These are phyloP conservation scores for Oreortyx pictus DNA, from an alignment of 2,797 vertebrate genomes.

Conservation along the genomic window DNA sequence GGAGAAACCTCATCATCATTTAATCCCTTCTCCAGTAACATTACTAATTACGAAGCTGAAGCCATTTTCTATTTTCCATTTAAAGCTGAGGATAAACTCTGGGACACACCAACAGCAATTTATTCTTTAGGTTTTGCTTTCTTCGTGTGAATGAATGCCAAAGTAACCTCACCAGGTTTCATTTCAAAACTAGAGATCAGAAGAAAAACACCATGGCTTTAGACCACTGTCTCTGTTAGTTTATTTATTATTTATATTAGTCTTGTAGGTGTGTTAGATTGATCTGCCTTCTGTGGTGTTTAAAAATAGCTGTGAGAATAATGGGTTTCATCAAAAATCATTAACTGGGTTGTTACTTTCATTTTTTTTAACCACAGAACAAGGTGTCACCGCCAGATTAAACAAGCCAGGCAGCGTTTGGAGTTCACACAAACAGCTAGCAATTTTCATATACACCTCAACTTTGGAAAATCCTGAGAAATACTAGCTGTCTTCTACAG, in stretches of 20 bases:
- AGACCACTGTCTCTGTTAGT: conserved; percentile 48
- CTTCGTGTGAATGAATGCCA: not conserved
- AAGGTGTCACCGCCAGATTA: conserved; percentile 70
- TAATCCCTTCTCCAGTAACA: conserved; percentile 29
- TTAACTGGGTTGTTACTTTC: conserved; percentile 58
- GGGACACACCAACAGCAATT: not conserved
- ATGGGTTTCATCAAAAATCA: conserved; percentile 66
- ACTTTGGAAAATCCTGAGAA: conserved; percentile 38
- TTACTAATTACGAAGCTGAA: conserved; percentile 19
- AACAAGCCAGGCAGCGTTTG: conserved; percentile 62
- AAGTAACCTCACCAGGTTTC: conserved; percentile 33
- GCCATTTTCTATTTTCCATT: conserved; percentile 9
- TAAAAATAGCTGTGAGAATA: conserved; percentile 68
- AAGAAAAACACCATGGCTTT: conserved; percentile 36
- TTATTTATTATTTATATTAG: conserved; percentile 61
- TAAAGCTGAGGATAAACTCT: conserved; percentile 3
- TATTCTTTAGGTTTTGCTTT: conserved; percentile 20
- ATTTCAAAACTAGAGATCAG: conserved; percentile 32
- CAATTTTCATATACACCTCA: conserved; percentile 32
- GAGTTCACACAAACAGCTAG: conserved; percentile 15
- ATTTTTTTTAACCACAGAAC: conserved; percentile 68
- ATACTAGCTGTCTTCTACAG: not conserved
- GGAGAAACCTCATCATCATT: conserved; percentile 28
- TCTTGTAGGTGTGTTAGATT: conserved; percentile 60
- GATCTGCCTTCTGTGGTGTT: conserved; percentile 28